Evolutionary conservation across 2,888 invertebrate genomes (phyloP), one percentile per base, ranked within the genome.

Genomic region (Acleris sparsana): DNA sequence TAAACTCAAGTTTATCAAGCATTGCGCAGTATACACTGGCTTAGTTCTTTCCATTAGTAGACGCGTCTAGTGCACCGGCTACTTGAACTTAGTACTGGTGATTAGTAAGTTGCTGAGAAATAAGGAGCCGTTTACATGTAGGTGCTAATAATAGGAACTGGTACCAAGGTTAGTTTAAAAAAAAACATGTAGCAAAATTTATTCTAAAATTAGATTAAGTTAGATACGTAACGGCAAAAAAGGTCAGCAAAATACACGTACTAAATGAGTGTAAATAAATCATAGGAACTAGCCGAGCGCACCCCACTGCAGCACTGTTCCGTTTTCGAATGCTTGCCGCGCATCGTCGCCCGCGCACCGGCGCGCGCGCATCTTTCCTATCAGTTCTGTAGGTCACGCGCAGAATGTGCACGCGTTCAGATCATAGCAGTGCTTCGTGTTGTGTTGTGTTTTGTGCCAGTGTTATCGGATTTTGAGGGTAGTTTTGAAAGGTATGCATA

Each of bases 341-440:
- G 80, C 76, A 69, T 70, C 69, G 73, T 82, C 84, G 80, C 80
- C 44, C 69, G 83, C 83, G 84, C 83, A 39, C 39, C 39, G 39
- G 39, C 39, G 39, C 13, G 39, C 39, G 39, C 39, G 39, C 33
- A 72, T 71, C 72, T 71, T 70, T 74, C 84, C 84, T 84, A 82
- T 85, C 83, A 80, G 83, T 83, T 79, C 82, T 87, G 72, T 85
- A 83, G 87, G 87, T 85, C 87, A 86, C 76, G 74, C 74, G 81
- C 25, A 44, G 17, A 60, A 49, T 22, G 57, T 29, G 39, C 46
- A 43, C 17, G 44, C 18, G 51, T 22, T 22, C 20, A 25, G 25
- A 43, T 18, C 44, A 20, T 33, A 39, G 13, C 59, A 39, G 60
- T 53, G 53, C 11, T 39, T 43, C 43, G 60, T 53, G 59, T 18